Evolutionary conservation across 2,797 vertebrate genomes (phyloP).

Genomic region (Carduelis carduelis): DNA sequence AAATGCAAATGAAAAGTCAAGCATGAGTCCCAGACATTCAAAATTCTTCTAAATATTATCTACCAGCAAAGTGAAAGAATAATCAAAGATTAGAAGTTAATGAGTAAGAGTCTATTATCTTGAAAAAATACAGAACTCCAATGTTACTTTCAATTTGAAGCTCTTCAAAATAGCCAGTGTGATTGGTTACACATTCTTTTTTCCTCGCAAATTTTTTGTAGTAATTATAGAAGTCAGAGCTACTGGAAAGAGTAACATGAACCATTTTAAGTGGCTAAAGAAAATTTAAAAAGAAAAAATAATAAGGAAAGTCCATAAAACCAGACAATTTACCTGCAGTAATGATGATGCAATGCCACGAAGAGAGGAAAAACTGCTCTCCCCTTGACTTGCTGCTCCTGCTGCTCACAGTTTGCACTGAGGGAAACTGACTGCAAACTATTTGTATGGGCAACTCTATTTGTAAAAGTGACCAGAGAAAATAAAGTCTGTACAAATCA

Average conservation of each 20-base stretch:
- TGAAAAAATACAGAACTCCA: neutral
- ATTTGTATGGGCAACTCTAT: neutral
- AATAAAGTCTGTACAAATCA: neutral
- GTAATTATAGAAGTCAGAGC: neutral
- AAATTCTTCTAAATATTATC: neutral
- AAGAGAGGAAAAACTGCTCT: neutral
- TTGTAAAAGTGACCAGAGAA: constrained; percentile 15
- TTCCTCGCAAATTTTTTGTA: neutral
- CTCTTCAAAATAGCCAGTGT: neutral
- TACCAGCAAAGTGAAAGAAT: neutral
- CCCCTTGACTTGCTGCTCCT: neutral
- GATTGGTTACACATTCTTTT: neutral
- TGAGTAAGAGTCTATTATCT: neutral
- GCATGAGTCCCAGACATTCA: neutral
- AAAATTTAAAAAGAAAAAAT: neutral
- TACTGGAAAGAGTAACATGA: neutral
- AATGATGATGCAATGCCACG: neutral
- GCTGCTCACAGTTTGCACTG: neutral
- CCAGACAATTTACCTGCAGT: neutral
- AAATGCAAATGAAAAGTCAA: neutral
- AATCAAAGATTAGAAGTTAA: neutral
- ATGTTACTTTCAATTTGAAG: neutral
- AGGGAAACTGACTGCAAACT: neutral
- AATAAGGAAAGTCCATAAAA: neutral
- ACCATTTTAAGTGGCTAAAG: neutral